Percentiles rank a stretch among this genome's conserved stretches.
Conservation (phyloP, 2,797 vertebrate species). For the Lerista edwardsae region DNA sequence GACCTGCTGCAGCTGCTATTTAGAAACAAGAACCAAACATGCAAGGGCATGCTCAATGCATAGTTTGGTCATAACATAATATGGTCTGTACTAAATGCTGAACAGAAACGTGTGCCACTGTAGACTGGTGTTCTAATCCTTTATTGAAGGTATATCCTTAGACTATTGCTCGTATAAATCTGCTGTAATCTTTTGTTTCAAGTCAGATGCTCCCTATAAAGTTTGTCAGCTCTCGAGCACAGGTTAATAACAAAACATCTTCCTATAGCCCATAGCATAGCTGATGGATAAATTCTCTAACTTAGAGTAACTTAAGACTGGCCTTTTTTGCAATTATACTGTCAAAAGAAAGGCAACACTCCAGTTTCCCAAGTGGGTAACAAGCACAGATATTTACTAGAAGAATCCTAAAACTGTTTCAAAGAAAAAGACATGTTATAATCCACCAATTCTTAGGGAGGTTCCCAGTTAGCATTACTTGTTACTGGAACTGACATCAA, state of each 20-base stretch:
- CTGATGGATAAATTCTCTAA: neutral
- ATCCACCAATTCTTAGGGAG: neutral
- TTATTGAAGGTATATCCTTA: neutral
- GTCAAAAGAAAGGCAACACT: neutral
- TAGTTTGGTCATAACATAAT: no score
- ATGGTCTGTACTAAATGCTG: no score
- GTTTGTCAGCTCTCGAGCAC: neutral
- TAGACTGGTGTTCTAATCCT: neutral
- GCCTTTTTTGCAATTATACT: neutral
- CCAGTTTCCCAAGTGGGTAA: neutral
- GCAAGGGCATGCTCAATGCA: no score
- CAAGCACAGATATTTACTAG: neutral
- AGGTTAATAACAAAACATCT: neutral
- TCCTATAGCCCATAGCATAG: neutral
- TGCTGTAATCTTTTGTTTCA: neutral
- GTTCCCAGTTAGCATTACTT: neutral
- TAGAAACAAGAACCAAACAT: no score
- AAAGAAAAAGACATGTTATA: neutral
- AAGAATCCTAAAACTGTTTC: neutral
- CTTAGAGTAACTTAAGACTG: neutral
- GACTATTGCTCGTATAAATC: neutral
- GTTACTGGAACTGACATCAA: neutral
- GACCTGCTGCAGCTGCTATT: no score
- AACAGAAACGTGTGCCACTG: no score
- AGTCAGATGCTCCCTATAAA: neutral